Base-by-base conservation (phyloP, 2,113 vertebrate genomes). In the Microtus pennsylvanicus region DNA sequence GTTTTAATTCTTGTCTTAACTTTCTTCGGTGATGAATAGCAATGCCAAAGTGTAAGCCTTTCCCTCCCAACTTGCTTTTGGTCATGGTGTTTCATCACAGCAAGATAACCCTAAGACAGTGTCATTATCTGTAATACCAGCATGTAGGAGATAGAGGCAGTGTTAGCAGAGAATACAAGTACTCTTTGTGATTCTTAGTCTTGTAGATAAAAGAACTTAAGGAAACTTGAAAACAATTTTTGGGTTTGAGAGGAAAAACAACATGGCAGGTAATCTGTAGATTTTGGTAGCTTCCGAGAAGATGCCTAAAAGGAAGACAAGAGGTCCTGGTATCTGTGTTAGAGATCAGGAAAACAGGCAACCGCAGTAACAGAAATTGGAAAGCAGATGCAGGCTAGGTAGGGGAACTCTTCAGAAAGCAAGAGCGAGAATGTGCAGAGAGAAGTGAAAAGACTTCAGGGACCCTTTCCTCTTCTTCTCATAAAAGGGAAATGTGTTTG, bases 401-500 rank as follows among this genome's bases (percentile, higher is more conserved):
- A 52, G 47, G 28, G 30, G 85, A 5, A 67, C 35, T 50, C 42
- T 87, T 50, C 22, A 50, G 30, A 35, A 17, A 86, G 38, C 38
- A 10, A 63, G 2, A 67, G 5, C 72, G 47, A 63, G 11, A 30
- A 28, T 50, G 4, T 11, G 78, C 74, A 85, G 61, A 74, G 3
- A 26, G 33, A 95, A 96, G 91, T 75, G 86, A 87, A 92, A 91
- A 42, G 47, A 67, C n/a, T 5, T 28, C 10, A 75, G n/a, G 14
- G 0, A 8, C 10, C 19, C 55, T 90, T 94, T 93, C 94, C 92
- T 70, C 93, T 94, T 95, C 90, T 89, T 52, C n/a, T 42, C 47
- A 67, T 12, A 76, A 89, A 61, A 93, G 33, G 87, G 74, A 96
- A 96, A 65, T 67, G 42, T 12, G 17, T 61, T 14, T 28, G 70